phyloP scores from a whole-genome alignment of 2,797 vertebrate species.

The Phyllotis vaccarum region DNA sequence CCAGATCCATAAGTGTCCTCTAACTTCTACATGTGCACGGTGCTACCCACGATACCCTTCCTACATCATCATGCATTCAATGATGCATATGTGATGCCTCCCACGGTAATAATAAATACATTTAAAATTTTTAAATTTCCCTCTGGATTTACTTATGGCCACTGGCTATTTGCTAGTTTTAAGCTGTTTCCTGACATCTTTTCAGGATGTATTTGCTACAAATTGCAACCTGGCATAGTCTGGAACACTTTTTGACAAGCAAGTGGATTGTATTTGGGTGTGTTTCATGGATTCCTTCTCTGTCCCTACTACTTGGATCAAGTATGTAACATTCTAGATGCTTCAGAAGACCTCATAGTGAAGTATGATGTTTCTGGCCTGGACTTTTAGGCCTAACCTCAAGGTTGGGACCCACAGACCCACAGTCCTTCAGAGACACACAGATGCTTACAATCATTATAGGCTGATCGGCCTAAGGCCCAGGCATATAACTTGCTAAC shows the following conservation, averaged over 20 bases:
- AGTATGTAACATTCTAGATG: neutral
- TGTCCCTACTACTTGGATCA: neutral
- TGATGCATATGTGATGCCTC: too few relatives aligned
- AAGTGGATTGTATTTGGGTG: neutral
- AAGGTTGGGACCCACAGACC: too few relatives aligned
- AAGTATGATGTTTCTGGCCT: too few relatives aligned
- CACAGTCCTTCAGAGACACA: too few relatives aligned
- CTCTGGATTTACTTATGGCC: neutral
- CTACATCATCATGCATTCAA: neutral
- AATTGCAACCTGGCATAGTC: conserved; percentile 57
- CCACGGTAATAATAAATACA: too few relatives aligned
- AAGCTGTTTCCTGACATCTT: neutral
- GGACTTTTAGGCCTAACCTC: too few relatives aligned
- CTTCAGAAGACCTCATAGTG: neutral
- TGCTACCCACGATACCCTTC: neutral
- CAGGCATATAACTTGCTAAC: too few relatives aligned
- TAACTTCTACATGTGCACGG: neutral
- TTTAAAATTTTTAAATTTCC: too few relatives aligned
- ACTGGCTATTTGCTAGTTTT: neutral
- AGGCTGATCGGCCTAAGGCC: too few relatives aligned
- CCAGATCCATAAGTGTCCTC: neutral
- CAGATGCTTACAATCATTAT: too few relatives aligned
- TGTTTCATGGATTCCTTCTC: conserved; percentile 37
- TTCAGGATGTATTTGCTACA: conserved; percentile 10
- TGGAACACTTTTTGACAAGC: neutral